Base-by-base conservation (phyloP, 2,888 invertebrate genomes). In the Leucozona laternaria region DNA sequence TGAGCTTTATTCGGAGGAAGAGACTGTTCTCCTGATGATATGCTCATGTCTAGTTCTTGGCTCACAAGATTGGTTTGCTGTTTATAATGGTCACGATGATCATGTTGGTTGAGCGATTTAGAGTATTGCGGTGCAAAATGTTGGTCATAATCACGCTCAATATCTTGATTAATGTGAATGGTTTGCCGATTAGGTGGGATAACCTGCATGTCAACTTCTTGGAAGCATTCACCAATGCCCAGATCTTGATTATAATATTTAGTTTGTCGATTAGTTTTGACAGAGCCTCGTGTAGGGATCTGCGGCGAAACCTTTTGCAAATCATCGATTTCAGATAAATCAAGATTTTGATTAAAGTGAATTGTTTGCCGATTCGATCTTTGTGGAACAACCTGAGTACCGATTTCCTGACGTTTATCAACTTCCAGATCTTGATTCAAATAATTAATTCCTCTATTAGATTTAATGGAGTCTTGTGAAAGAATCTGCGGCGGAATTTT, bases 121-220 rank as follows among this genome's bases (percentile, higher is more conserved):
- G 25, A 25, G 25, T 4, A 25, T 25, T 25, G 25, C 25, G 25
- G 25, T 2, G 25, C 2, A 25, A 25, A 25, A 1, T 17, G 10
- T 43, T 43, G 20, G 10, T 10, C 17, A 20, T 48, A 7, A 43
- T 17, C 7, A 17, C n/a, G n/a, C 15, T 58, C 68, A 15, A 68
- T 28, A 34, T 77, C 68, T 28, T 77, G 68, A n/a, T 58, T 22
- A 3, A 58, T 50, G 13, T 48, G 28, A 45, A 28, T 66, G 3
- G 77, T 77, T 28, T 40, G 37, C 0, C 68, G 55, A 20, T 48
- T 48, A 31, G 34, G 43, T 62, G 72, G 20, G 28, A 34, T 15
- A 8, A 6, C 4, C 13, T 58, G 5, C 6, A 0, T 4, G 31
- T 1, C 5, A 4, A 6, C 2, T 34, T 58, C 34, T 1, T 25